Evolutionary conservation across 2,888 invertebrate genomes (phyloP).

Genomic region (Nemotelus pantherinus): DNA sequence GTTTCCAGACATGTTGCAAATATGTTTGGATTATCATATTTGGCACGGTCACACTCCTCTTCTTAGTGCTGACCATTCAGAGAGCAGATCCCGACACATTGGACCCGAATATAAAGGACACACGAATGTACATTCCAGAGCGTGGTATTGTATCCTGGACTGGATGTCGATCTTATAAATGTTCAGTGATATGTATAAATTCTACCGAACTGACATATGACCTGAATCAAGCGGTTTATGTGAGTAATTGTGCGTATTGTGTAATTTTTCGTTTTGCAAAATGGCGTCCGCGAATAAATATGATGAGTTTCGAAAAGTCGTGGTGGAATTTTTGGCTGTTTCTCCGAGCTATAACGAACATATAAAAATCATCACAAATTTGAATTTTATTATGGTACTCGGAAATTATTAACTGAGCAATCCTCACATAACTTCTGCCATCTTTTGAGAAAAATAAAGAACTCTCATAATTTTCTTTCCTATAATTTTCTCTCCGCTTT

Average conservation of each 20-base stretch:
- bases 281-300: too few species aligned
- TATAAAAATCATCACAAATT: too few species aligned
- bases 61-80: slow-evolving; percentile 26
- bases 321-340: too few species aligned
- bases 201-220: slow-evolving; percentile 20
- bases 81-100: slow-evolving; percentile 5
- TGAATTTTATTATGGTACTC: too few species aligned
- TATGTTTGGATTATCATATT: slow-evolving; percentile 37
- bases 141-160: neutral
- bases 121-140: neutral
- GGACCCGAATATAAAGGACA: neutral
- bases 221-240: slow-evolving; percentile 16
- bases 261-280: too few species aligned
- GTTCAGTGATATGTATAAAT: slow-evolving; percentile 42
- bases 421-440: too few species aligned
- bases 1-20: slow-evolving; percentile 28
- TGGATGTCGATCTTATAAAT: slow-evolving; percentile 31
- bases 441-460: too few species aligned
- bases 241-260: neutral
- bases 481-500: neutral
- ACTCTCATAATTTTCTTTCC: too few species aligned
- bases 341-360: too few species aligned
- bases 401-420: too few species aligned
- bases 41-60: slow-evolving; percentile 31
- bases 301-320: too few species aligned